Percentiles rank a stretch among this genome's conserved stretches.
Conservation (phyloP, 1,140 invertebrate genomes). For the Littorina saxatilis region DNA sequence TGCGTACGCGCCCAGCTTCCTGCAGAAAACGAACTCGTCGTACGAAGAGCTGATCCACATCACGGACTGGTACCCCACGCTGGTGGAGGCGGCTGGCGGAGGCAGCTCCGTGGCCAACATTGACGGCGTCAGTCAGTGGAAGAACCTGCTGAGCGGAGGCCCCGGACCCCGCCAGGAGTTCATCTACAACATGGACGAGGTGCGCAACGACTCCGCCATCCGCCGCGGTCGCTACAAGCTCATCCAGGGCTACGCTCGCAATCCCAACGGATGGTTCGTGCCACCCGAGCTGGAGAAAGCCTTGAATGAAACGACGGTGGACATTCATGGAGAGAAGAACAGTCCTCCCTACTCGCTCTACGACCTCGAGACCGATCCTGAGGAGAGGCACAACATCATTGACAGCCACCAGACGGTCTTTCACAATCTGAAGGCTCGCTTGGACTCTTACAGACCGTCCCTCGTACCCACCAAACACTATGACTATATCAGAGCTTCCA, state of each 20-base stretch:
- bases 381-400: slow-evolving; percentile 50
- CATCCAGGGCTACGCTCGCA: slow-evolving; percentile 45
- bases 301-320: slow-evolving; percentile 22
- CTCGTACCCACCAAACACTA: neutral
- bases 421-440: slow-evolving; percentile 31
- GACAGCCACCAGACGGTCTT: slow-evolving; percentile 46
- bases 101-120: slow-evolving; percentile 18
- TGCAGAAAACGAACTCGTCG: slow-evolving; percentile 39
- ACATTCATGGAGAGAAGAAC: neutral
- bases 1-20: slow-evolving; percentile 65
- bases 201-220: slow-evolving; percentile 50
- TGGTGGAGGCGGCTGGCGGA: slow-evolving; percentile 48
- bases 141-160: slow-evolving; percentile 1
- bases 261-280: slow-evolving; percentile 46
- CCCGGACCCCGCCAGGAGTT: slow-evolving; percentile 32
- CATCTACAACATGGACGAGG: slow-evolving; percentile 45
- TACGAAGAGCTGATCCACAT: slow-evolving; percentile 44
- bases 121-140: slow-evolving; percentile 47
- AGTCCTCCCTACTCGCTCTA: neutral
- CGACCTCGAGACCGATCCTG: slow-evolving; percentile 45
- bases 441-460: slow-evolving; percentile 33
- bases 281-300: slow-evolving; percentile 35
- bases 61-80: slow-evolving; percentile 61
- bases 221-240: slow-evolving; percentile 51
- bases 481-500: neutral